phyloP scores from a whole-genome alignment of 2,888 invertebrate genomes.

The Hypomecis atomaria region DNA sequence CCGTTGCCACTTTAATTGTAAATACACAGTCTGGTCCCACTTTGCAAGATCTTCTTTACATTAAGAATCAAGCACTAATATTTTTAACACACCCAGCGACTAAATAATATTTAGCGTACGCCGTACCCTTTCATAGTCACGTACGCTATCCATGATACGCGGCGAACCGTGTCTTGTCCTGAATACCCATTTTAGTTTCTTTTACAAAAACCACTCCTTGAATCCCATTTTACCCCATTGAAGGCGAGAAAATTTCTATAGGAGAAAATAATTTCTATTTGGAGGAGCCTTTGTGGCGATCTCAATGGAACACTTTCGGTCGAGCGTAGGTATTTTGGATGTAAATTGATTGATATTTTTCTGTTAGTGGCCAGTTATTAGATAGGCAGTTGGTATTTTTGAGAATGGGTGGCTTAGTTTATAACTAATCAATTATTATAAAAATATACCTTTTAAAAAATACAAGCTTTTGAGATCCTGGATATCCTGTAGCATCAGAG shows the following conservation, averaged over 20 bases:
- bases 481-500: no score
- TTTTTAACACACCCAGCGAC: no score
- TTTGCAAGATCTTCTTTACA: no score
- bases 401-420: neutral
- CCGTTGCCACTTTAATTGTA: no score
- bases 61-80: no score
- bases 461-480: no score
- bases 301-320: constrained; percentile 36
- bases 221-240: constrained; percentile 44
- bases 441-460: no score
- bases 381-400: neutral
- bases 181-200: constrained; percentile 63
- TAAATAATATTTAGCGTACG: neutral
- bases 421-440: no score
- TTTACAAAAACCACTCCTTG: constrained; percentile 71
- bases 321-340: constrained; percentile 28
- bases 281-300: constrained; percentile 56
- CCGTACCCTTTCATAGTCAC: constrained; percentile 7
- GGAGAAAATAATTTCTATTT: constrained; percentile 69
- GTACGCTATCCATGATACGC: constrained; percentile 52
- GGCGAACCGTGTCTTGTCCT: constrained; percentile 55
- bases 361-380: constrained; percentile 19
- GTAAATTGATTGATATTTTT: constrained; percentile 35
- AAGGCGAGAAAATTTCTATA: constrained; percentile 72
- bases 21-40: no score